A percentile compares a stretch with the other conserved stretches of the same genome.
phyloP scores from a whole-genome alignment of 2,888 invertebrate species.

The Schizotus pectinicornis region DNA sequence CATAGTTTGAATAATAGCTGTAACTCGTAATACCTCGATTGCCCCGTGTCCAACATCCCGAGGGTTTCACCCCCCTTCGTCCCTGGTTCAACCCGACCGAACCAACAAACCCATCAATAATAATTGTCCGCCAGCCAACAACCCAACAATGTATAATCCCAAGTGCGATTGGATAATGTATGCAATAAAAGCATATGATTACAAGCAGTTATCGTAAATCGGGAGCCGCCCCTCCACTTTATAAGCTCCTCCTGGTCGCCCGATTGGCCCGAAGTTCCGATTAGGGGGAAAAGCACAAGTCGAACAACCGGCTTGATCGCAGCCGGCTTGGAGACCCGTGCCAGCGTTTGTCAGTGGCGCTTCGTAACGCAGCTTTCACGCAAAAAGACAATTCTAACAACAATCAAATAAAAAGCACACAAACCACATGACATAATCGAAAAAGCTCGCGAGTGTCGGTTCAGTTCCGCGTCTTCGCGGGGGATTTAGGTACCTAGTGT shows the following conservation, averaged over 20 bases:
- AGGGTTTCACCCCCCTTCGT: too few species aligned
- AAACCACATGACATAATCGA: constrained; percentile 43
- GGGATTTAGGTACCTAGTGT: constrained; percentile 22
- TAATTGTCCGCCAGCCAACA: too few species aligned
- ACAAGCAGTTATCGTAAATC: constrained; percentile 39
- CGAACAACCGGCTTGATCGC: constrained; percentile 30
- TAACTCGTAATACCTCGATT: too few species aligned
- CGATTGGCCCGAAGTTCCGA: constrained; percentile 43
- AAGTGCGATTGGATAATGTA: constrained; percentile 39
- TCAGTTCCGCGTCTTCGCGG: constrained; percentile 22
- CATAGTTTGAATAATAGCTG: too few species aligned
- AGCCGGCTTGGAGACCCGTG: constrained; percentile 37
- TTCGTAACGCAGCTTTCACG: constrained; percentile 25
- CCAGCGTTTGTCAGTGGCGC: constrained; percentile 30
- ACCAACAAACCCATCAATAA: constrained; percentile 11
- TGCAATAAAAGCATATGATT: constrained; percentile 57
- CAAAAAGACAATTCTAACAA: too few species aligned
- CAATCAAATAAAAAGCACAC: constrained; percentile 6
- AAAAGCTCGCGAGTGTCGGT: constrained; percentile 23
- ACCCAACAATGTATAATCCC: constrained; percentile 29
- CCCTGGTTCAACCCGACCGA: too few species aligned
- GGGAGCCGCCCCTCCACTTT: constrained; percentile 52
- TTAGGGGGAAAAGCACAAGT: constrained; percentile 39
- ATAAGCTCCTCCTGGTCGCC: constrained; percentile 51
- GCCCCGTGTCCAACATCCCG: too few species aligned